phyloP scores from a whole-genome alignment of 2,888 invertebrate genomes.

The Lasioglossum pauxillum region DNA sequence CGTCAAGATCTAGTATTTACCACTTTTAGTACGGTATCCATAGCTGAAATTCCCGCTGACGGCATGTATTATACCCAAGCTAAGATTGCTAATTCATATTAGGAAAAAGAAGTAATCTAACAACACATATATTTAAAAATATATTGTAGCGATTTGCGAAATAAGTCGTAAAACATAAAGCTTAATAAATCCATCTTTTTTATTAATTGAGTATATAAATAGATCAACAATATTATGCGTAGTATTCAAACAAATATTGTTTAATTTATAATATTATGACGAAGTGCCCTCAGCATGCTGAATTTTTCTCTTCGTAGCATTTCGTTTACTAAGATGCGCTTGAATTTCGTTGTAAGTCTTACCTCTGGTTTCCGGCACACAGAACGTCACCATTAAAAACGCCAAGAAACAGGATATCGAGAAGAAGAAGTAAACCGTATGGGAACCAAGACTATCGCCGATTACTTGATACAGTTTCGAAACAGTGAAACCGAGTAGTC shows the following conservation, averaged over 20 bases:
- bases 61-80: no score
- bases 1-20: no score
- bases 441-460: constrained; percentile 70
- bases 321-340: constrained; percentile 65
- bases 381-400: constrained; percentile 76
- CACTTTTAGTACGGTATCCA: no score
- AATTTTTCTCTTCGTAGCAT: neutral
- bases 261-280: neutral
- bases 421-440: constrained; percentile 78
- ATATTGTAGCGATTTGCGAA: neutral
- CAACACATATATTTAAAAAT: neutral
- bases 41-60: no score
- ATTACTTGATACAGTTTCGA: constrained; percentile 80
- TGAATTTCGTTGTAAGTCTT: constrained; percentile 81
- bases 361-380: constrained; percentile 81
- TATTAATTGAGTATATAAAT: neutral
- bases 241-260: neutral
- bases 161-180: neutral
- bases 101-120: no score
- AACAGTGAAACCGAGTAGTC: constrained; percentile 79
- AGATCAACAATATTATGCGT: neutral
- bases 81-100: no score
- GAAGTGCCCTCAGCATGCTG: neutral
- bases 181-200: neutral
- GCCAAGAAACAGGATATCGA: constrained; percentile 76